A percentile compares a stretch with the other conserved stretches of the same genome.
Evolutionary conservation across 2,888 invertebrate species (phyloP).

Genomic region (Latrodectus elegans): DNA sequence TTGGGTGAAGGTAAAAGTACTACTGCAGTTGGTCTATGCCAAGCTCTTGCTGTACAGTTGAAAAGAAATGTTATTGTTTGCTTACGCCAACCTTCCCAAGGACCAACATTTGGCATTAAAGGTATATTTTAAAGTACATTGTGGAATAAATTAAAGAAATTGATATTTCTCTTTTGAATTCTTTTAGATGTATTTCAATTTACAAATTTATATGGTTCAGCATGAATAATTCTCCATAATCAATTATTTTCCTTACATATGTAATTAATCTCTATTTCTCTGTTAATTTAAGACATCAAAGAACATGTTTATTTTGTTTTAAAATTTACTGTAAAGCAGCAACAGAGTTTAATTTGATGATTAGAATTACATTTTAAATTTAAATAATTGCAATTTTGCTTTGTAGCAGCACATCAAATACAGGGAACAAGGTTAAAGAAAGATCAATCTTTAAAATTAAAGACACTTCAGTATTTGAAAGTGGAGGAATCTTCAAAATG

Average conservation of each 20-base stretch:
- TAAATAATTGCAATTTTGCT: background rate
- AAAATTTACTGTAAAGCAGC: too few species aligned
- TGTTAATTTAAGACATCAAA: background rate
- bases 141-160: background rate
- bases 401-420: background rate
- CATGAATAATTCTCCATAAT: background rate
- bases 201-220: background rate
- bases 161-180: background rate
- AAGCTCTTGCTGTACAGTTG: constrained; percentile 90
- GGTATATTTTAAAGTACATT: constrained; percentile 75
- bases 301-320: background rate
- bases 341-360: too few species aligned
- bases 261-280: background rate
- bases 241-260: background rate
- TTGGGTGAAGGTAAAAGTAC: constrained; percentile 99
- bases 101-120: constrained; percentile 99
- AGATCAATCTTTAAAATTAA: too few species aligned
- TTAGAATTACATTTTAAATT: background rate
- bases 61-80: constrained; percentile 92
- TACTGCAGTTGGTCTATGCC: constrained; percentile 91
- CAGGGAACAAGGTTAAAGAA: background rate
- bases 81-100: constrained; percentile 97
- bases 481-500: too few species aligned
- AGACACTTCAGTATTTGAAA: too few species aligned
- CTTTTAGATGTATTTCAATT: background rate